These are phyloP conservation scores for Castor canadensis DNA, from an alignment of 2,113 vertebrate genomes.

Conservation along the genomic window DNA sequence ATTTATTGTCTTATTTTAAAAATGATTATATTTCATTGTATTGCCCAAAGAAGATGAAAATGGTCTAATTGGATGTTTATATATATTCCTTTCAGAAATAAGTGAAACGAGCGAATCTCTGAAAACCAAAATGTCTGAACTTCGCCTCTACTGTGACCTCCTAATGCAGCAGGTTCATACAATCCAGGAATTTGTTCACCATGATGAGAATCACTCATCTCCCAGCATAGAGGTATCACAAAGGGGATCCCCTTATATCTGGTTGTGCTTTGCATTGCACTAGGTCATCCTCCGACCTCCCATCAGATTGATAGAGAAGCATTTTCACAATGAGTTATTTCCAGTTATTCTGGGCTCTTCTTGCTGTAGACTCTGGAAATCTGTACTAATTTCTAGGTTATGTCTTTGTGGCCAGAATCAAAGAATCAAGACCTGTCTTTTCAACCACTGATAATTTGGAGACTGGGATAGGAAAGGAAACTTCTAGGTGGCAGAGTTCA, in stretches of 20 bases:
- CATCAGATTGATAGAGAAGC: neutral
- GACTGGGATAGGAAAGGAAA: neutral
- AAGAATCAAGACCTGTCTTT: neutral
- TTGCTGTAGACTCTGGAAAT: neutral
- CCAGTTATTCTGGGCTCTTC: neutral
- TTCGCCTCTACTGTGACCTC: slow-evolving; percentile 98
- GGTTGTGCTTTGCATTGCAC: neutral
- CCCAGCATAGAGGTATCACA: slow-evolving; percentile 84
- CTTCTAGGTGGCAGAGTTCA: neutral
- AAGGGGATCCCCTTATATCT: neutral
- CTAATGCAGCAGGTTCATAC: slow-evolving; percentile 93
- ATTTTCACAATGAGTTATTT: neutral
- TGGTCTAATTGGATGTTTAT: slow-evolving; percentile 8
- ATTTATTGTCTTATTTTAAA: slow-evolving; percentile 9
- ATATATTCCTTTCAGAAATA: slow-evolving; percentile 85
- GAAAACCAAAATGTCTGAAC: slow-evolving; percentile 99
- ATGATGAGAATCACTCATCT: slow-evolving; percentile 83
- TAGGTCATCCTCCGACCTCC: neutral
- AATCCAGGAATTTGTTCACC: slow-evolving; percentile 91
- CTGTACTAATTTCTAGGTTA: neutral
- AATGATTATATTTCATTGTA: slow-evolving; percentile 4
- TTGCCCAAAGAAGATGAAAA: slow-evolving; percentile 1
- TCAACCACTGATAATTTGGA: neutral
- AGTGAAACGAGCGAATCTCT: slow-evolving; percentile 93
- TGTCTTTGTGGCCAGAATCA: neutral